phyloP scores from a whole-genome alignment of 2,113 vertebrate genomes.

The Emydocephalus ijimae region DNA sequence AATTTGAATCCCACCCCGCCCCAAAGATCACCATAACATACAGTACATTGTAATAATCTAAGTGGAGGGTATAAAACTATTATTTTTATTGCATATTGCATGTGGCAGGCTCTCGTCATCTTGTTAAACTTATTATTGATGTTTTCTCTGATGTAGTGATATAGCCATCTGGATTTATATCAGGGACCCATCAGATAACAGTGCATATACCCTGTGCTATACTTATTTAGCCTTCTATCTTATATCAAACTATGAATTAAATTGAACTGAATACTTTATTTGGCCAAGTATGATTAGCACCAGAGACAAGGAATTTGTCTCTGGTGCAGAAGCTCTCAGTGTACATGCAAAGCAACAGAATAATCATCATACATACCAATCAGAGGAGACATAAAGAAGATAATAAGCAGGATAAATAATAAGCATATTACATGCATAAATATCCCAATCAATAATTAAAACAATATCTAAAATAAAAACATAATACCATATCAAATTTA shows the following conservation, averaged over 20 bases:
- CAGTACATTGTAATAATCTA: neutral
- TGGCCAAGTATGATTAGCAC: neutral
- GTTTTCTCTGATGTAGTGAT: neutral
- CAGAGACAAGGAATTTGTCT: neutral
- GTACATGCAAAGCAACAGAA: neutral
- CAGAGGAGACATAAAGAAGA: neutral
- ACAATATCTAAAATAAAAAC: neutral
- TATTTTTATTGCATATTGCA: neutral
- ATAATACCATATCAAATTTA: neutral
- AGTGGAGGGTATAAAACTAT: neutral
- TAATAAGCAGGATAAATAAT: neutral
- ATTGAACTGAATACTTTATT: neutral
- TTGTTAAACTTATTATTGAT: neutral
- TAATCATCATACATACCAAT: neutral
- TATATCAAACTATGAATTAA: neutral
- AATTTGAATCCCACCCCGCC: neutral
- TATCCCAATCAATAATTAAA: neutral
- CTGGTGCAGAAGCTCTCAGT: too few relatives aligned
- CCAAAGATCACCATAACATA: neutral
- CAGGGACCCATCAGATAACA: neutral
- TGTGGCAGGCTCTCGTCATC: neutral
- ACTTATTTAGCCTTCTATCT: neutral
- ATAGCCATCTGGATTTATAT: neutral
- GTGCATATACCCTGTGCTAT: neutral
- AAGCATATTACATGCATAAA: neutral